Evolutionary conservation across 2,888 invertebrate genomes (phyloP).

Genomic region (Mimas tiliae): DNA sequence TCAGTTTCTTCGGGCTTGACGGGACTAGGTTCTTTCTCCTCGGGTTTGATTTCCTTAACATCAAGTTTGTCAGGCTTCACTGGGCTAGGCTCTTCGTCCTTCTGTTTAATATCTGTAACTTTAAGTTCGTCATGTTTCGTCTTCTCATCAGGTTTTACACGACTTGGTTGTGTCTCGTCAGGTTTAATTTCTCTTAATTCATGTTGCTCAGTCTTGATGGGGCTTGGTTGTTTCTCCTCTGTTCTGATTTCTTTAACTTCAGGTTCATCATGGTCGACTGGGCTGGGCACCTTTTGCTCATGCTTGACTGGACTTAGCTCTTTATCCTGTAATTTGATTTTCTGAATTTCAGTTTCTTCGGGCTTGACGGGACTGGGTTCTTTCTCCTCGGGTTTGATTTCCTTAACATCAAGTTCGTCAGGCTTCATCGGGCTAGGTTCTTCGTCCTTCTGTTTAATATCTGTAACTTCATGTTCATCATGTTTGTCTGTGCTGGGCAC

Average conservation of each 20-base stretch:
- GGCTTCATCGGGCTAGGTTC: background rate
- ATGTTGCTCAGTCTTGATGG: too few species aligned
- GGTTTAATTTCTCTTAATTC: too few species aligned
- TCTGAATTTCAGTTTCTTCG: background rate
- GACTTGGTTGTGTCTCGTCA: too few species aligned
- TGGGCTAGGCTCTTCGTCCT: too few species aligned
- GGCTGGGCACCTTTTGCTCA: conserved; percentile 20
- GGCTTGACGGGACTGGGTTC: too few species aligned
- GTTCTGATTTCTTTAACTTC: background rate
- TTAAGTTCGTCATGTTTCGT: too few species aligned
- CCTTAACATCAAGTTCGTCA: too few species aligned
- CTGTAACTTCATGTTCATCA: conserved; percentile 1
- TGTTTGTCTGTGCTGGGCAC: conserved; percentile 23
- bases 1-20: conserved; percentile 20
- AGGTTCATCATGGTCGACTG: conserved; percentile 18
- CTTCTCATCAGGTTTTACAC: too few species aligned
- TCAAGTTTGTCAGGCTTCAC: conserved; percentile 27
- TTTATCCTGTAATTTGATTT: background rate
- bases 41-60: conserved; percentile 28
- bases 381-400: too few species aligned
- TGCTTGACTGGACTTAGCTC: background rate
- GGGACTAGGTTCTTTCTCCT: conserved; percentile 33
- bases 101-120: too few species aligned
- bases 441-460: background rate
- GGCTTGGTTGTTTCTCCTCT: conserved; percentile 24